Evolutionary conservation across 2,888 invertebrate genomes (phyloP).

Genomic region (Acronicta alni): DNA sequence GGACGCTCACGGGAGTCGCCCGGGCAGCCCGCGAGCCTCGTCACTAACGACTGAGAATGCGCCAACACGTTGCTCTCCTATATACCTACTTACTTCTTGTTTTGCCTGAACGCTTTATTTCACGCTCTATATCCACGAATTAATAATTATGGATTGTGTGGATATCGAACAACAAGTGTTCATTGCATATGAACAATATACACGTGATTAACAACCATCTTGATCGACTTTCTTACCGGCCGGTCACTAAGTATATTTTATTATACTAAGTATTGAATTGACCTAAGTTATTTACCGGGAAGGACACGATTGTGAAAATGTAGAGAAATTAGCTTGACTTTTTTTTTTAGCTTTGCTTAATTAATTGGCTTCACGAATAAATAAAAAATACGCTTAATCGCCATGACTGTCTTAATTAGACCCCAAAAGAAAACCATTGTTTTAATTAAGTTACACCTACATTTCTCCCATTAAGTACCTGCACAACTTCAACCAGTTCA

Average conservation of each 20-base stretch:
- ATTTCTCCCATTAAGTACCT: no score
- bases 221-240: constrained; percentile 70
- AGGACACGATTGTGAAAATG: constrained; percentile 69
- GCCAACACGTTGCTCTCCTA: constrained; percentile 78
- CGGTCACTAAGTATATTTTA: constrained; percentile 34
- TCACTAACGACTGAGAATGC: constrained; percentile 75
- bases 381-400: no score
- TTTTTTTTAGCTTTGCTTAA: constrained; percentile 37
- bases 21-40: constrained; percentile 69
- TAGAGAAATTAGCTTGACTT: constrained; percentile 74
- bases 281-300: constrained; percentile 68
- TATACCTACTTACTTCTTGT: constrained; percentile 83
- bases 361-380: neutral
- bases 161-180: constrained; percentile 66
- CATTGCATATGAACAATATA: constrained; percentile 48
- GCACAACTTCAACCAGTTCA: no score
- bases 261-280: constrained; percentile 65
- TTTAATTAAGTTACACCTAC: no score
- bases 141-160: constrained; percentile 80
- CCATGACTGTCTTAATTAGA: no score
- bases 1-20: constrained; percentile 57
- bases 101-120: constrained; percentile 83
- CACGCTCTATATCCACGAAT: constrained; percentile 86
- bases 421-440: no score
- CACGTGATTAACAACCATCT: constrained; percentile 61